phyloP scores from a whole-genome alignment of 2,113 vertebrate species.

The Microtus montanus region DNA sequence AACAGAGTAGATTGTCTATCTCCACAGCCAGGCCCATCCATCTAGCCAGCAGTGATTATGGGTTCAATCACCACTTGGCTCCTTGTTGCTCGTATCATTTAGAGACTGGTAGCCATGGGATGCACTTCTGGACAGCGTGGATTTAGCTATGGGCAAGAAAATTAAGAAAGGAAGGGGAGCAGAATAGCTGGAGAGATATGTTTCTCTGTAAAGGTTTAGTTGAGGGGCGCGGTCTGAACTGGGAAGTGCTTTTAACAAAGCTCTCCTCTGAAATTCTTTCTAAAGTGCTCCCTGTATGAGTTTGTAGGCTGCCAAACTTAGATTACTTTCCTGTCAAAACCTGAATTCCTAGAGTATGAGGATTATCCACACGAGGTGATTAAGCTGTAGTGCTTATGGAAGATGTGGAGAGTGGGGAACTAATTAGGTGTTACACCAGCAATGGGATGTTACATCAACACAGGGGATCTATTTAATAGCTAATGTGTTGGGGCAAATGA shows the following conservation, averaged over 20 bases:
- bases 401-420: background rate
- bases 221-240: background rate
- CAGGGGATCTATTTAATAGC: background rate
- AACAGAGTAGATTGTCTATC: constrained; percentile 44
- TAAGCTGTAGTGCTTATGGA: background rate
- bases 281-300: background rate
- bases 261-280: constrained; percentile 42
- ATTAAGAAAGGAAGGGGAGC: background rate
- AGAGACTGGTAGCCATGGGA: background rate
- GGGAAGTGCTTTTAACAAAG: background rate
- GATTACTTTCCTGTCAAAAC: constrained; percentile 57
- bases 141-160: background rate
- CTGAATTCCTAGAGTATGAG: constrained; percentile 14
- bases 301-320: constrained; percentile 21
- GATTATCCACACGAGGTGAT: background rate
- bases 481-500: background rate
- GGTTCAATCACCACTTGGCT: background rate
- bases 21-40: constrained; percentile 5
- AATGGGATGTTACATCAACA: background rate
- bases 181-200: background rate
- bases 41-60: constrained; percentile 22
- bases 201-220: background rate
- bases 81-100: background rate
- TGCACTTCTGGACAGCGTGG: background rate
- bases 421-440: background rate